These are phyloP conservation scores for Macrochelys suwanniensis DNA, from an alignment of 2,797 vertebrate genomes.

Conservation along the genomic window DNA sequence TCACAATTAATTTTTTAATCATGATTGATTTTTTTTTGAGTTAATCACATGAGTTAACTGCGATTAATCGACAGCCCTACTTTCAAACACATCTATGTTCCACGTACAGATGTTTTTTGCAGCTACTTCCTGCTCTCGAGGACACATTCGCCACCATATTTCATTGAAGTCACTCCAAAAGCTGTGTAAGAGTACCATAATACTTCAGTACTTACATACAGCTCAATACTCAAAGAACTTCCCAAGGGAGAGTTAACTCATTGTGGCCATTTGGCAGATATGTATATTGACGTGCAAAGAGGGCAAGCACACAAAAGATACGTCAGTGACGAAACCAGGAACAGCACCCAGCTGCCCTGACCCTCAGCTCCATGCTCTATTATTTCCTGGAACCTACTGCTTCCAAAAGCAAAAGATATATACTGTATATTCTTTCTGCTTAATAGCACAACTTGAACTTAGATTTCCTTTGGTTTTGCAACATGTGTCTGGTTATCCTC, in stretches of 20 bases:
- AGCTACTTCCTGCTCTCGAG: background rate
- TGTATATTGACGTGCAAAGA: background rate
- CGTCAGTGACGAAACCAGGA: background rate
- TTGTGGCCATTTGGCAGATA: background rate
- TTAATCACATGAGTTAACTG: too few species aligned
- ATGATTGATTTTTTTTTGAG: too few species aligned
- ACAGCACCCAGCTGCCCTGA: background rate
- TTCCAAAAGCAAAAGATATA: too few species aligned
- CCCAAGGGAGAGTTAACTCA: background rate
- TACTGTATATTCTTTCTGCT: background rate
- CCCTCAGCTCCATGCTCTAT: too few species aligned
- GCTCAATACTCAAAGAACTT: background rate
- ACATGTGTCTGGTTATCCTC: conserved; percentile 30
- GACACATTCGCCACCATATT: background rate
- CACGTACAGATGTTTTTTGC: background rate
- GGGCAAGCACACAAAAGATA: background rate
- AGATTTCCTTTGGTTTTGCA: conserved; percentile 47
- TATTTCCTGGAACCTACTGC: too few species aligned
- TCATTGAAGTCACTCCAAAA: background rate
- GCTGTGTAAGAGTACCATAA: background rate
- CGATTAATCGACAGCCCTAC: too few species aligned
- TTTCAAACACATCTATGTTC: background rate
- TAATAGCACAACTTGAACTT: conserved; percentile 34
- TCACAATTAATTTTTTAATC: too few species aligned
- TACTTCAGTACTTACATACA: background rate